phyloP scores from a whole-genome alignment of 2,113 vertebrate species.

The Beaufortia kweichowensis region DNA sequence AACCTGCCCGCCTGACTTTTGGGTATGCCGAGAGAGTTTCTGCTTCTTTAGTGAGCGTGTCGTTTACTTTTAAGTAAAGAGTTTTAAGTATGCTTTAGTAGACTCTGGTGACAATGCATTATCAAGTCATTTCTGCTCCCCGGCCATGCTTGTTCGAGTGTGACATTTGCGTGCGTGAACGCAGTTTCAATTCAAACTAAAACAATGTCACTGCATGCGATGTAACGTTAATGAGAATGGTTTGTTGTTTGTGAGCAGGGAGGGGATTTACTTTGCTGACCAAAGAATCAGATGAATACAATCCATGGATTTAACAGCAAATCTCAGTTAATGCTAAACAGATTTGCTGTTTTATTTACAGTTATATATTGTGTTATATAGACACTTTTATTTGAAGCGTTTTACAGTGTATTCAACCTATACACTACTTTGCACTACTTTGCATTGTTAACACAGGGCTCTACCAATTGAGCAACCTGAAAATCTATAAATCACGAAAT shows the following conservation, averaged over 20 bases:
- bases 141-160: constrained; percentile 23
- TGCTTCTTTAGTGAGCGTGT: constrained; percentile 22
- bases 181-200: constrained; percentile 13
- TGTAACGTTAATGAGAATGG: constrained; percentile 34
- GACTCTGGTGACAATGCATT: constrained; percentile 30
- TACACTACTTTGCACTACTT: too few species aligned
- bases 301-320: constrained; percentile 1
- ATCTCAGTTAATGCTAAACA: constrained; percentile 24
- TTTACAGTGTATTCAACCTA: too few species aligned
- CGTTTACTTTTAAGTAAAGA: constrained; percentile 29
- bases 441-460: too few species aligned
- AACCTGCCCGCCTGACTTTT: constrained; percentile 41
- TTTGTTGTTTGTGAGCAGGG: constrained; percentile 18
- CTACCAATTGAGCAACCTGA: too few species aligned
- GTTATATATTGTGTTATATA: neutral
- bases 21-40: constrained; percentile 26
- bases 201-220: constrained; percentile 17
- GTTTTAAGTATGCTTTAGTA: constrained; percentile 32
- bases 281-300: constrained; percentile 22
- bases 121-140: constrained; percentile 31
- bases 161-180: constrained; percentile 24
- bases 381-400: too few species aligned
- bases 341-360: neutral
- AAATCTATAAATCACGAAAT: too few species aligned
- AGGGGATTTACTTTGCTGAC: neutral